Conservation (phyloP, 2,888 invertebrate species). For the Latheticus oryzae region DNA sequence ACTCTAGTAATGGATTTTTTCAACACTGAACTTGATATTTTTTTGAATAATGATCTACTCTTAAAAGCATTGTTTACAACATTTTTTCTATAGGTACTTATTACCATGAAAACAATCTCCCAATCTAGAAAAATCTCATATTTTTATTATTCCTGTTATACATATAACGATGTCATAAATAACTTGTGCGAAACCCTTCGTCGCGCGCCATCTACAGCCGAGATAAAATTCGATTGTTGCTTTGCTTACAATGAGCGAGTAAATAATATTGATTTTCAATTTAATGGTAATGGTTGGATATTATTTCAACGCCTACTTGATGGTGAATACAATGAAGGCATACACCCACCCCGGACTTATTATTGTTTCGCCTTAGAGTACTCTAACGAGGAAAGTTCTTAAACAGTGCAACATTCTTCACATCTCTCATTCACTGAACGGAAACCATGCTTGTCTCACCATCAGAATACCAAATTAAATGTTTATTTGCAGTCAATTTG, state of each 20-base stretch:
- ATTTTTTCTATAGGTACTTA: too few species aligned
- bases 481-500: conserved; percentile 52
- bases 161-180: conserved; percentile 11
- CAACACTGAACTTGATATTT: too few species aligned
- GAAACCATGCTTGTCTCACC: conserved; percentile 41
- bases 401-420: neutral
- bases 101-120: too few species aligned
- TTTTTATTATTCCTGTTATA: too few species aligned
- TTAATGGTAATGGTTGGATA: conserved; percentile 47
- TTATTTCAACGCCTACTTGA: conserved; percentile 52
- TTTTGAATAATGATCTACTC: too few species aligned
- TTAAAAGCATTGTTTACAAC: too few species aligned
- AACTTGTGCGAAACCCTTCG: neutral
- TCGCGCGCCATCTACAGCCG: conserved; percentile 16
- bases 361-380: conserved; percentile 29
- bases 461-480: conserved; percentile 50
- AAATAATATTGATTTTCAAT: conserved; percentile 53
- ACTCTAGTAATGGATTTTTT: too few species aligned
- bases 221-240: conserved; percentile 33
- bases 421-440: conserved; percentile 35
- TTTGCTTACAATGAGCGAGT: conserved; percentile 31
- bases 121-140: too few species aligned
- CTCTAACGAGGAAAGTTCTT: conserved; percentile 27
- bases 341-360: conserved; percentile 38
- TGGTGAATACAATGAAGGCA: conserved; percentile 46